Conservation (phyloP, 2,888 invertebrate genomes). For the Linnaemya vulpina region DNA sequence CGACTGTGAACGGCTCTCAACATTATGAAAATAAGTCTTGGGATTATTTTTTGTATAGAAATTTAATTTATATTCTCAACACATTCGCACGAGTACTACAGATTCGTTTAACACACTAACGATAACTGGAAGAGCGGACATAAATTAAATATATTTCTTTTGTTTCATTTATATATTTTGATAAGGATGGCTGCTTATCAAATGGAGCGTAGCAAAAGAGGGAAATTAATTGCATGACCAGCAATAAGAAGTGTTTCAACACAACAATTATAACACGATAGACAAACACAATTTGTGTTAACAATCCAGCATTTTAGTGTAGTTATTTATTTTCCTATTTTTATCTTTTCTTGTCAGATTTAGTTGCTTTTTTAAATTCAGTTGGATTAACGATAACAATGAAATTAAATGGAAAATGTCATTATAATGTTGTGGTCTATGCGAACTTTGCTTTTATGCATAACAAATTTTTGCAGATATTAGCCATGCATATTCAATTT, state of each 20-base stretch:
- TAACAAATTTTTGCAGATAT: too few relatives aligned
- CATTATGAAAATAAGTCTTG: neutral
- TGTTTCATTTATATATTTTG: neutral
- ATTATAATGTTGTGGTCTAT: too few relatives aligned
- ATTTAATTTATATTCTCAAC: constrained; percentile 20
- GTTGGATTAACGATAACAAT: too few relatives aligned
- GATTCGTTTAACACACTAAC: constrained; percentile 9
- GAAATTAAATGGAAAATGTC: too few relatives aligned
- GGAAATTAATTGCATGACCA: neutral
- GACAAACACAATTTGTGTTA: too few relatives aligned
- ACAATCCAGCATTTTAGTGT: too few relatives aligned
- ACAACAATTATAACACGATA: neutral
- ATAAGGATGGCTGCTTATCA: neutral
- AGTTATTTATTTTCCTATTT: too few relatives aligned
- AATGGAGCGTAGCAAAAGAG: neutral
- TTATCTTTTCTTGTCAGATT: too few relatives aligned
- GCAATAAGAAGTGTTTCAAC: neutral
- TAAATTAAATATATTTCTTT: neutral
- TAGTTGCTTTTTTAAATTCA: too few relatives aligned
- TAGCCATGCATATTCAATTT: too few relatives aligned
- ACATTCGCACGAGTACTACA: neutral
- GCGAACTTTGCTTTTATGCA: too few relatives aligned
- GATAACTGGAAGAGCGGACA: neutral
- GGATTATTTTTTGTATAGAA: neutral
- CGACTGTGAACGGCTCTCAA: neutral